Conservation (phyloP, 2,888 invertebrate genomes). For the Drosophila recens region DNA sequence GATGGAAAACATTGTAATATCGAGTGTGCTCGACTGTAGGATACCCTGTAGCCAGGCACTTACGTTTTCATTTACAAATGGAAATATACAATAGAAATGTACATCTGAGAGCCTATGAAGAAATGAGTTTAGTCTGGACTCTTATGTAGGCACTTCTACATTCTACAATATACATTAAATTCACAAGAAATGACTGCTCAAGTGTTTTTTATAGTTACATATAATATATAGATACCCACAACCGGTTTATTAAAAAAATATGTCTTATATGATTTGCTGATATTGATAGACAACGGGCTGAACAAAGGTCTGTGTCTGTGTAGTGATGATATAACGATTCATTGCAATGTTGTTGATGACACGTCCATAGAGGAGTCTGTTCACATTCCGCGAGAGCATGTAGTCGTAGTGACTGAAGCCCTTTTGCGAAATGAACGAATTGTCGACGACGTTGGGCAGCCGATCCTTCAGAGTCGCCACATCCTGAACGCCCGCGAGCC, state of each 20-base stretch:
- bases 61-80: no score
- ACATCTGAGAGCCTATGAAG: no score
- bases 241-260: constrained; percentile 4
- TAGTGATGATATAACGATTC: neutral
- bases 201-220: neutral
- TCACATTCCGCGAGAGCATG: constrained; percentile 45
- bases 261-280: neutral
- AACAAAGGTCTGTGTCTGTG: neutral
- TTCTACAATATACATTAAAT: no score
- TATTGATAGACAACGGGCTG: neutral
- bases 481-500: constrained; percentile 43
- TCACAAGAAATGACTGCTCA: no score
- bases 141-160: no score
- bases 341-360: constrained; percentile 11
- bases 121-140: no score
- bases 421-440: neutral
- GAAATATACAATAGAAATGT: no score
- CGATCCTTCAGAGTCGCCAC: constrained; percentile 50
- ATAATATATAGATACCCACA: neutral
- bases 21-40: no score
- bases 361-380: constrained; percentile 19
- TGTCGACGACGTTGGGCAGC: constrained; percentile 76
- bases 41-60: no score
- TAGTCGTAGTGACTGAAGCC: constrained; percentile 56
- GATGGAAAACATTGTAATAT: no score